Conservation (phyloP, 2,797 vertebrate genomes). For the Melanotaenia maccullochi region DNA sequence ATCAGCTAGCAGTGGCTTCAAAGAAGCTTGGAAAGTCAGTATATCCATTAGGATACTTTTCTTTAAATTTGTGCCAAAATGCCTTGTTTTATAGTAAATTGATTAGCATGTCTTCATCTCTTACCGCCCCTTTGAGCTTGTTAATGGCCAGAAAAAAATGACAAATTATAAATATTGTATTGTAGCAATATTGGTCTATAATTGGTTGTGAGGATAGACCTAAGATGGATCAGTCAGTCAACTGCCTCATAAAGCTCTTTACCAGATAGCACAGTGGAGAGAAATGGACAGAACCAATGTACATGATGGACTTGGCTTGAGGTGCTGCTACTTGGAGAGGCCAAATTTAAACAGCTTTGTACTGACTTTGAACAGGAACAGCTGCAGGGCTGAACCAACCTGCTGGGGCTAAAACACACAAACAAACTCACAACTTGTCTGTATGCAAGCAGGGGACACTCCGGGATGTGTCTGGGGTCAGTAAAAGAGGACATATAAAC, state of each 20-base stretch:
- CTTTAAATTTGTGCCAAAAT: constrained; percentile 63
- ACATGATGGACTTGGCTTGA: constrained; percentile 38
- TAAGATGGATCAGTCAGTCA: not conserved
- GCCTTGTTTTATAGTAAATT: constrained; percentile 37
- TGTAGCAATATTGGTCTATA: not conserved
- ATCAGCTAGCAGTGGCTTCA: constrained; percentile 65
- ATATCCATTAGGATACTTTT: constrained; percentile 55
- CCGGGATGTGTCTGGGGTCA: constrained; percentile 73
- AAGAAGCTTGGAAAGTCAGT: constrained; percentile 72
- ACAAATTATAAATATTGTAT: not conserved
- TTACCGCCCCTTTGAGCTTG: not conserved
- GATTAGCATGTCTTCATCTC: constrained; percentile 34
- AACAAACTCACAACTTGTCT: constrained; percentile 78
- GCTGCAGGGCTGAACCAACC: constrained; percentile 77
- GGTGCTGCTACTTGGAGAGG: constrained; percentile 71
- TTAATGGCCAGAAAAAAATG: constrained; percentile 16
- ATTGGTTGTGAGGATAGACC: not conserved
- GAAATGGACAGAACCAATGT: constrained; percentile 38
- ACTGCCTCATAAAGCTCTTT: constrained; percentile 30
- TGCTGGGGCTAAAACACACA: constrained; percentile 83
- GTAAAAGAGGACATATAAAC: constrained; percentile 79
- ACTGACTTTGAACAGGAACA: constrained; percentile 74
- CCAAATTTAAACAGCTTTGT: constrained; percentile 67
- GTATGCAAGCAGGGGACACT: constrained; percentile 73
- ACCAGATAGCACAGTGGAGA: constrained; percentile 43